These are phyloP conservation scores for Rhingia campestris DNA, from an alignment of 2,888 invertebrate species.

Conservation along the genomic window DNA sequence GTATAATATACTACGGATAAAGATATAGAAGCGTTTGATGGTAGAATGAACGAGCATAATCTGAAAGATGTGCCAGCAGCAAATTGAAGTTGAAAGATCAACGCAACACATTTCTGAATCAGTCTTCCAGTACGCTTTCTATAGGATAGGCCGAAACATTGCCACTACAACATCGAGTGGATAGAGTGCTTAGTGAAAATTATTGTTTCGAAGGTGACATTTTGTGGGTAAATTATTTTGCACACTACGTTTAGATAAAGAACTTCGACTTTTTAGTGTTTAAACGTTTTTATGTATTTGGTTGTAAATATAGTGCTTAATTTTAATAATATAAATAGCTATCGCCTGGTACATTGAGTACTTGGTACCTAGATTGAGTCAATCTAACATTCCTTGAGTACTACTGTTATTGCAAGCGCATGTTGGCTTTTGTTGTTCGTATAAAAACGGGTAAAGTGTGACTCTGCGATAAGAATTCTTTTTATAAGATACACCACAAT, in stretches of 20 bases:
- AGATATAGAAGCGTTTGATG: slow-evolving; percentile 60
- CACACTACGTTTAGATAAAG: not conserved
- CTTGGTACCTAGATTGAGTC: not conserved
- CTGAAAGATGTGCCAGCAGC: slow-evolving; percentile 66
- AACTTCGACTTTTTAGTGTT: not conserved
- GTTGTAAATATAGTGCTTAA: not conserved
- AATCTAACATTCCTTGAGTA: slow-evolving; percentile 18
- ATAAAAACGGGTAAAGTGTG: slow-evolving; percentile 60
- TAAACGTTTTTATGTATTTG: slow-evolving; percentile 3
- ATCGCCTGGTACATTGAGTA: not conserved
- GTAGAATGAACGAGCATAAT: slow-evolving; percentile 64
- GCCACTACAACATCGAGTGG: slow-evolving; percentile 18
- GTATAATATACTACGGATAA: slow-evolving; percentile 34
- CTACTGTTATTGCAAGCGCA: slow-evolving; percentile 1
- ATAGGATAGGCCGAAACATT: slow-evolving; percentile 70
- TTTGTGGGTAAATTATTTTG: slow-evolving; percentile 19
- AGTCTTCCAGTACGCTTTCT: slow-evolving; percentile 76
- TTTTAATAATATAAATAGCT: slow-evolving; percentile 1
- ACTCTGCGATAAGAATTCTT: slow-evolving; percentile 67
- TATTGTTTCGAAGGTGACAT: slow-evolving; percentile 25
- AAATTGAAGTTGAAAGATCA: slow-evolving; percentile 71
- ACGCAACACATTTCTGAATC: slow-evolving; percentile 68
- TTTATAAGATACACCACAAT: slow-evolving; percentile 52
- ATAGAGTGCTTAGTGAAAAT: slow-evolving; percentile 25
- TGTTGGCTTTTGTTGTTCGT: slow-evolving; percentile 40